Base-by-base conservation (phyloP, 1,140 invertebrate genomes). In the Zaprionus capensis region DNA sequence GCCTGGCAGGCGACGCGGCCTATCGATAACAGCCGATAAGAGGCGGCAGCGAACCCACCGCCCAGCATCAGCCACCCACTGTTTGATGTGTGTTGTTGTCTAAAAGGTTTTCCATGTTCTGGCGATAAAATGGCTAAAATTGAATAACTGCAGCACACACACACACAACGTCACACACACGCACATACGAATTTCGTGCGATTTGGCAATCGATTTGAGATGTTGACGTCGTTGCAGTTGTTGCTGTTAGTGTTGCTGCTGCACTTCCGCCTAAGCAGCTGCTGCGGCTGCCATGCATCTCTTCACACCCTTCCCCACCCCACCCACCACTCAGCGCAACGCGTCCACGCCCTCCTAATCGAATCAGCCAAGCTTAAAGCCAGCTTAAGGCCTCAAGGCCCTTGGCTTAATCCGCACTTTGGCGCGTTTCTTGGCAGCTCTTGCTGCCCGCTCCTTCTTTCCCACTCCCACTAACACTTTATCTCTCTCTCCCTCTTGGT, bases 91-190 rank as follows among this genome's bases (percentile, higher is more conserved):
- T 34, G 31, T 34, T 34, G 31, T 41, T 82, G 73, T 78, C 83
- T 88, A 87, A 87, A 87, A 87, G 84, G 84, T 88, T 87, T 87
- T 87, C 59, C 84, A 68, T 87, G 84, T 87, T 41, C 20, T 17
- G 73, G 71, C 82, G 82, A 87, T 87, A 88, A 88, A 88, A 76
- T 79, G 78, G 78, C 78, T 78, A 78, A 88, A 83, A 88, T 87
- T 87, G 83, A 83, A 81, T 87, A 88, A 78, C 84, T 83, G 80
- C 70, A 63, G 17, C 38, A 22, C 71, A 53, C 44, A 49, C 44
- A 49, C 36, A 58, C 61, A 46, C 51, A 49, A 49, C 55, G 36
- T 56, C 71, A 74, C 28, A 46, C 14, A 22, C 49, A 57, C 46
- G 38, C 36, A 31, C 24, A 62, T 24, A 28, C 64, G 15, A 51